Base-by-base conservation (phyloP, 1,140 invertebrate species). In the Drosophila erecta region DNA sequence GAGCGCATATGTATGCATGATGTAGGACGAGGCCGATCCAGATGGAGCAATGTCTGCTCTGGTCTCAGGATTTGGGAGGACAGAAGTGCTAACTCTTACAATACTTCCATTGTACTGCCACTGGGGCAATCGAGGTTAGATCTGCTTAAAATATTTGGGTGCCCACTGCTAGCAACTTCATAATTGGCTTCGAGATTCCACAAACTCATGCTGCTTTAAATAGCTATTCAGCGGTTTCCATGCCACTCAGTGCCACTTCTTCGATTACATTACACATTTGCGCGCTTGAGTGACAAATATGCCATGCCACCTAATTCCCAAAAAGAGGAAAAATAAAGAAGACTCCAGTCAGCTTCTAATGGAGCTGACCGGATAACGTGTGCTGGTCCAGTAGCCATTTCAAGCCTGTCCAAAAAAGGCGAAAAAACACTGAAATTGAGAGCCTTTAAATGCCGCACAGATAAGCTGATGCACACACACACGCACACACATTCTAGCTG, bases 381-480 rank as follows among this genome's bases (percentile, higher is more conserved):
- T 41, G 10, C 24, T 43, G 59, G 15, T 33, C 59, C 62, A 38
- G 22, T 66, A 7, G 24, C 59, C 50, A 27, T 55, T 70, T 69
- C n/a, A 27, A 47, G 66, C 4, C 47, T 12, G 46, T 10, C 5
- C 24, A 12, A 14, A 30, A 15, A 55, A 24, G 12, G 37, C 4
- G 37, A 49, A 40, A 27, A 15, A 22, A 22, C 12, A 27, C 11
- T n/a, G 37, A 38, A 17, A 10, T 12, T 24, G 20, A 69, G 15
- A 50, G 51, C 38, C 56, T 59, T 64, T 83, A 61, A 78, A 59
- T 71, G 66, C 46, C 44, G 60, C 62, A 60, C 33, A 59, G 51
- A 56, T 69, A 58, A 69, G 67, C 67, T 69, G 46, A 30, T 38
- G 33, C 24, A 57, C 35, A 43, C 37, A 24, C 17, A 24, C 35